Evolutionary conservation across 1,140 invertebrate genomes (phyloP).

Genomic region (Atopsyche davidsoni): DNA sequence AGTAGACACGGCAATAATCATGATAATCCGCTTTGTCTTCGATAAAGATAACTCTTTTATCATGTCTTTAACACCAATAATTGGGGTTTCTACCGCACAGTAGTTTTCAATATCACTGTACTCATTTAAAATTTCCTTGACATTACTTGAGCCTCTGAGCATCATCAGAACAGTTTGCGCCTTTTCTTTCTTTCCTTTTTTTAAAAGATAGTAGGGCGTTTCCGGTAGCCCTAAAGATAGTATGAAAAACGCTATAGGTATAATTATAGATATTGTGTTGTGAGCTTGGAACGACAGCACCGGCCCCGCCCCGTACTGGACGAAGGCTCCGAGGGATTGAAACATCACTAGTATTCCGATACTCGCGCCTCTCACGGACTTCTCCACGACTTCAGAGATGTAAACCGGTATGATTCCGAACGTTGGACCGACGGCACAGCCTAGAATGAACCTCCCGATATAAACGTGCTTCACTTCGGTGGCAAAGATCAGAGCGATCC

Average conservation of each 20-base stretch:
- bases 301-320: slow-evolving; percentile 40
- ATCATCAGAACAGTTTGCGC: slow-evolving; percentile 17
- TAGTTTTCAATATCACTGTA: slow-evolving; percentile 24
- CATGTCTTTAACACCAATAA: slow-evolving; percentile 19
- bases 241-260: slow-evolving; percentile 18
- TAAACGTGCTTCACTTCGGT: slow-evolving; percentile 18
- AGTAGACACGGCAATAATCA: slow-evolving; percentile 22
- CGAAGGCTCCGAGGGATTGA: slow-evolving; percentile 54
- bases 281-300: slow-evolving; percentile 31
- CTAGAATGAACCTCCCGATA: slow-evolving; percentile 25
- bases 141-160: slow-evolving; percentile 15
- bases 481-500: slow-evolving; percentile 21
- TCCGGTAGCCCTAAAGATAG: slow-evolving; percentile 24
- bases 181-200: slow-evolving; percentile 15
- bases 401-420: slow-evolving; percentile 37
- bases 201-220: slow-evolving; percentile 26
- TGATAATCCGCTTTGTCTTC: slow-evolving; percentile 23
- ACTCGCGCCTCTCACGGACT: slow-evolving; percentile 52
- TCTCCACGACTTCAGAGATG: slow-evolving; percentile 55
- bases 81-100: slow-evolving; percentile 22
- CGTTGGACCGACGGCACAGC: slow-evolving; percentile 26
- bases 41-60: slow-evolving; percentile 19
- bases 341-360: slow-evolving; percentile 56
- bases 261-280: slow-evolving; percentile 15
- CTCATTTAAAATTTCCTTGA: slow-evolving; percentile 19